Conservation (phyloP, 2,888 invertebrate species). For the Heliconius sara region DNA sequence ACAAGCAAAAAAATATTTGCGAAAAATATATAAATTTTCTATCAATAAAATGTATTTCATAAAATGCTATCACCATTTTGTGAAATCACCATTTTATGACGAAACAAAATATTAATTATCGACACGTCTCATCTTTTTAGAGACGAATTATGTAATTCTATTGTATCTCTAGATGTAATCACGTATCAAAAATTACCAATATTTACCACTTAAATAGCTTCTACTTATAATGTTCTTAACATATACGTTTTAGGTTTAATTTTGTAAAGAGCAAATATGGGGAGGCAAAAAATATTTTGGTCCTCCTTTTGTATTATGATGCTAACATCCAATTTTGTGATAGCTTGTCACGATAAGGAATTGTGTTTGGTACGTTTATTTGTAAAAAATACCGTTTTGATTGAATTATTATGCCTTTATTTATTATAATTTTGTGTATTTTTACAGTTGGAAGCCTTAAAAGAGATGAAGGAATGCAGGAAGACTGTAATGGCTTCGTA, state of each 20-base stretch:
- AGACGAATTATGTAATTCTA: constrained; percentile 39
- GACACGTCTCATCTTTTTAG: constrained; percentile 54
- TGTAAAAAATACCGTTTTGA: background rate
- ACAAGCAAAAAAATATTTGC: background rate
- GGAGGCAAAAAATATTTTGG: constrained; percentile 69
- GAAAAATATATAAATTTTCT: background rate
- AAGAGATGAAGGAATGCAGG: constrained; percentile 76
- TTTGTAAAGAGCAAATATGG: constrained; percentile 58
- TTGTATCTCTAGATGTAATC: constrained; percentile 44
- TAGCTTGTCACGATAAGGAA: constrained; percentile 70
- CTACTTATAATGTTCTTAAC: constrained; percentile 38
- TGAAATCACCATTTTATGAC: background rate
- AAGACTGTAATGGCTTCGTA: constrained; percentile 71
- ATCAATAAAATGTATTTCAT: background rate
- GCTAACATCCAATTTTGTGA: constrained; percentile 58
- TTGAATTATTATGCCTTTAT: background rate
- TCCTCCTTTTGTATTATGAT: constrained; percentile 67
- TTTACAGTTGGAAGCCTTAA: constrained; percentile 72
- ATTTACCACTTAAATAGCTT: constrained; percentile 48
- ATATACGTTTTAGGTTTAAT: constrained; percentile 48
- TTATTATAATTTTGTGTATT: constrained; percentile 32
- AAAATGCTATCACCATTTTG: background rate
- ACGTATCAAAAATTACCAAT: constrained; percentile 45
- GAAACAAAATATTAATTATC: constrained; percentile 43
- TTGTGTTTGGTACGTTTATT: constrained; percentile 68